phyloP scores from a whole-genome alignment of 2,888 invertebrate genomes.

The Catocala sponsa region DNA sequence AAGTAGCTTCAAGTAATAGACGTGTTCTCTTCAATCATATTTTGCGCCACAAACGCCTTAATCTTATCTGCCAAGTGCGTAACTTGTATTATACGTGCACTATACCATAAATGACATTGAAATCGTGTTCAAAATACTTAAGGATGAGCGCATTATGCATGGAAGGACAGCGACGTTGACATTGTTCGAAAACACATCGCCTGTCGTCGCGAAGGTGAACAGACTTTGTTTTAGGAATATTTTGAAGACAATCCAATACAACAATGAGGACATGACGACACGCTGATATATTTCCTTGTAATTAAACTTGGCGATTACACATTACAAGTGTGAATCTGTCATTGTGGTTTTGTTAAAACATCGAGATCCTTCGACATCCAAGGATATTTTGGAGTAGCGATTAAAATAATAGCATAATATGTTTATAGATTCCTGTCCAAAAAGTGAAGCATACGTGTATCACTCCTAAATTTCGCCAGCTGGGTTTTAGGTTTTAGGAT shows the following conservation, averaged over 20 bases:
- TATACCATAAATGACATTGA: conserved; percentile 28
- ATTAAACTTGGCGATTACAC: conserved; percentile 7
- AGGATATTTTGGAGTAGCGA: too few relatives aligned
- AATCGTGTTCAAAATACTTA: conserved; percentile 20
- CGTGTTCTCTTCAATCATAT: too few relatives aligned
- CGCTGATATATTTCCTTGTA: conserved; percentile 17
- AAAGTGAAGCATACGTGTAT: too few relatives aligned
- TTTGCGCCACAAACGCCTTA: too few relatives aligned
- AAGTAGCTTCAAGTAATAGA: too few relatives aligned
- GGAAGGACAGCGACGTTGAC: conserved; percentile 32
- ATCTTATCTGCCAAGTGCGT: too few relatives aligned
- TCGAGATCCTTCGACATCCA: too few relatives aligned
- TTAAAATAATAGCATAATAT: too few relatives aligned
- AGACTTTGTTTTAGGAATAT: conserved; percentile 31
- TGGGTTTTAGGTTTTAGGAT: too few relatives aligned
- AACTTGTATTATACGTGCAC: too few relatives aligned
- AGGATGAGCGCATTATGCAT: background rate
- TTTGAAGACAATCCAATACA: conserved; percentile 24
- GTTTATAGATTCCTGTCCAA: too few relatives aligned
- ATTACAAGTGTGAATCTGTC: background rate
- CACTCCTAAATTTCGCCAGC: too few relatives aligned
- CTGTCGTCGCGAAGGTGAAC: conserved; percentile 32
- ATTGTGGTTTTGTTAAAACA: background rate
- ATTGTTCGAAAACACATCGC: conserved; percentile 35
- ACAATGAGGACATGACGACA: conserved; percentile 19